phyloP scores from a whole-genome alignment of 2,888 invertebrate species.

The Chymomyza amoena region DNA sequence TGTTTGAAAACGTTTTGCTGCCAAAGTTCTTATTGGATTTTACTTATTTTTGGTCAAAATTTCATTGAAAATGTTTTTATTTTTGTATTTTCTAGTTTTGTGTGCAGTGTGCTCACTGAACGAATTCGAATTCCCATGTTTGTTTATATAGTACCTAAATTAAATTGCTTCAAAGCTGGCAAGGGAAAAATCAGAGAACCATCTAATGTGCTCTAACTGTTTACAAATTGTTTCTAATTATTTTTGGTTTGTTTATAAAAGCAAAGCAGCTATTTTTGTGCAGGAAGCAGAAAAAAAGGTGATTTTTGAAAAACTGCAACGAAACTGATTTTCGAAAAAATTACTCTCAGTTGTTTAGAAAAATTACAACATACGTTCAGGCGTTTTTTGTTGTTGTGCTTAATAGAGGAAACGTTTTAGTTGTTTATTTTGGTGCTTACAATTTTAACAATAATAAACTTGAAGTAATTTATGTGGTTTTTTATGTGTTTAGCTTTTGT shows the following conservation, averaged over 20 bases:
- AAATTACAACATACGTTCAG: constrained; percentile 21
- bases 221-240: constrained; percentile 65
- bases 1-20: constrained; percentile 36
- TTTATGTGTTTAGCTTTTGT: background rate
- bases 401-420: constrained; percentile 10
- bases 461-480: constrained; percentile 23
- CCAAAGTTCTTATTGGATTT: background rate
- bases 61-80: constrained; percentile 64
- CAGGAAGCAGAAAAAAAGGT: background rate
- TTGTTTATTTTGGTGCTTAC: constrained; percentile 48
- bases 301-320: background rate
- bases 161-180: constrained; percentile 18
- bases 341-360: background rate
- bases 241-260: constrained; percentile 57
- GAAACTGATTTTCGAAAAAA: background rate
- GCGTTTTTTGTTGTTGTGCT: constrained; percentile 13
- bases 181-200: constrained; percentile 18
- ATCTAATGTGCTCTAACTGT: constrained; percentile 21
- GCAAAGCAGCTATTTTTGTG: constrained; percentile 46
- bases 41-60: constrained; percentile 38
- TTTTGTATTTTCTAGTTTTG: too few relatives aligned
- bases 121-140: constrained; percentile 50
- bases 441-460: constrained; percentile 67
- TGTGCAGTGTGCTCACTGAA: constrained; percentile 65
- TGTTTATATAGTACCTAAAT: constrained; percentile 43